Conservation (phyloP, 2,888 invertebrate genomes). For the Acronicta alni region DNA sequence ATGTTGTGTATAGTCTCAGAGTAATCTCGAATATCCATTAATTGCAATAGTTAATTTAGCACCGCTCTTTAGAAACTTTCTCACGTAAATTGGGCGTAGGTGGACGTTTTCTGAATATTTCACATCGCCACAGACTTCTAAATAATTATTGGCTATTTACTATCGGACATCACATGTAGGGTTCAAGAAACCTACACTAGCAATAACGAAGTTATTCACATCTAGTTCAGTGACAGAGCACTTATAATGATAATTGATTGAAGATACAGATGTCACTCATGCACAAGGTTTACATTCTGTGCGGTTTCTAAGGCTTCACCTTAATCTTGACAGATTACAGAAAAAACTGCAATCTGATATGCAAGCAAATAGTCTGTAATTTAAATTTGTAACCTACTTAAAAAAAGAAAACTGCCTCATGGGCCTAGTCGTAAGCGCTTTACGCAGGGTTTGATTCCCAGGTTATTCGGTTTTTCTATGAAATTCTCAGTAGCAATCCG, state of each 20-base stretch:
- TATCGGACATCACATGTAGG: slow-evolving; percentile 46
- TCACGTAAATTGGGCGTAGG: slow-evolving; percentile 71
- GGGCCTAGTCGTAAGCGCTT: too few species aligned
- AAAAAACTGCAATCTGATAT: not conserved
- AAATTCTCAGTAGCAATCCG: too few species aligned
- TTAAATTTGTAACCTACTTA: too few species aligned
- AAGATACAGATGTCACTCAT: slow-evolving; percentile 15
- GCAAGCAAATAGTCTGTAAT: slow-evolving; percentile 2
- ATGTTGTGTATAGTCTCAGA: slow-evolving; percentile 30
- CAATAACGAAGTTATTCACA: slow-evolving; percentile 17
- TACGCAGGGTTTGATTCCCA: too few species aligned
- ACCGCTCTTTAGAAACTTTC: slow-evolving; percentile 64
- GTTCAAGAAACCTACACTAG: slow-evolving; percentile 44
- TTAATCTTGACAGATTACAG: slow-evolving; percentile 4
- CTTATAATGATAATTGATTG: slow-evolving; percentile 26
- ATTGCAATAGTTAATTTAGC: slow-evolving; percentile 66
- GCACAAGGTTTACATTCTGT: slow-evolving; percentile 7
- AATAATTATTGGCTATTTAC: slow-evolving; percentile 75
- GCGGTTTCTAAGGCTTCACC: slow-evolving; percentile 8
- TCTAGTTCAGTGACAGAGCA: slow-evolving; percentile 5
- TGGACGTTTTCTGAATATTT: slow-evolving; percentile 75
- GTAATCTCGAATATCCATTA: slow-evolving; percentile 57
- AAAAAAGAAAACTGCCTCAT: too few species aligned
- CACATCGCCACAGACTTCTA: slow-evolving; percentile 66
- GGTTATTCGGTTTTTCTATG: too few species aligned